Base-by-base conservation (phyloP, 2,797 vertebrate genomes). In the Xiphorhynchus erythropygius region DNA sequence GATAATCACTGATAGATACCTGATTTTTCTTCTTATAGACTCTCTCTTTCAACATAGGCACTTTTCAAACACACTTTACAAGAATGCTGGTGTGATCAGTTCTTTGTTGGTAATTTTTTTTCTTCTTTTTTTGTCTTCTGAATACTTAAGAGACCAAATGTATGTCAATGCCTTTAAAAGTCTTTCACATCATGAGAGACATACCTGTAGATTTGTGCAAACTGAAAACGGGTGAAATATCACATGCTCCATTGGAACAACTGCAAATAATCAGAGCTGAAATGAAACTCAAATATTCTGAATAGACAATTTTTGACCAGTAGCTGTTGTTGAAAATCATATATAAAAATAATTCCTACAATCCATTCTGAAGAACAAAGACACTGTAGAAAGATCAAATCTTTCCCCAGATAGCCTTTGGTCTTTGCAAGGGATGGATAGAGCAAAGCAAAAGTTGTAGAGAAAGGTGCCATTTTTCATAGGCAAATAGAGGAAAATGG, bases 91-190 rank as follows among this genome's bases (percentile, higher is more conserved):
- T 81, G 30, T 73, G 79, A 77, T 77, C 49, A 39, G 24, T 42
- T 56, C 73, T 92, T 77, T 62, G 41, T 22, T 18, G 11, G 11
- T 3, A 14, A 9, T 22, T 27, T 35, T 27, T n/a, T 10, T 15
- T 30, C 13, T 2, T 7, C 3, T 41, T 53, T 50, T 23, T 18
- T 9, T 17, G 2, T 3, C 7, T 27, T 53, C 13, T 8, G 8
- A 53, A 67, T 33, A 41, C n/a, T 82, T 63, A 37, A 70, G 81
- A 93, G 42, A 30, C n/a, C 50, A 92, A 79, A 56, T 35, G 24
- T 33, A 78, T 90, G 91, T 94, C 70, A 92, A 27, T 89, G 60
- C 27, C 49, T 93, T 93, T 84, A 39, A 63, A 91, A 92, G 53
- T 42, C 46, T 84, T 91, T 85, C 50, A 63, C 59, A 57, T 88